Conservation (phyloP, 2,888 invertebrate species). For the Agrochola macilenta region DNA sequence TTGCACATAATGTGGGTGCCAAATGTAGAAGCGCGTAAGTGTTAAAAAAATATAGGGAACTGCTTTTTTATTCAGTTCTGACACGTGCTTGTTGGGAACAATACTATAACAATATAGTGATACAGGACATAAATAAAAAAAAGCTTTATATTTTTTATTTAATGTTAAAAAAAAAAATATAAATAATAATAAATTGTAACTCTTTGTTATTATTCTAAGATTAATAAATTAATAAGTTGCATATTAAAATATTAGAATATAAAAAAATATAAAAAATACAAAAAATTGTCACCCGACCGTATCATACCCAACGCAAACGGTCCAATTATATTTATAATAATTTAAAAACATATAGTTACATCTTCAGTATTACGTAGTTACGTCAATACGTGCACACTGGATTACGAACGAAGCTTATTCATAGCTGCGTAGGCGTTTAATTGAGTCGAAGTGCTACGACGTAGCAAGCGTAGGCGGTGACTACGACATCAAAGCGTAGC, state of each 20-base stretch:
- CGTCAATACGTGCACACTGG: background rate
- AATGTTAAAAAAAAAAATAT: no score
- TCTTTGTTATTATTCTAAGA: no score
- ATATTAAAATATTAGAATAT: background rate
- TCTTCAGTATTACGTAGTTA: background rate
- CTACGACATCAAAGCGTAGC: constrained; percentile 36
- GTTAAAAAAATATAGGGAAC: background rate
- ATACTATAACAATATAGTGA: no score
- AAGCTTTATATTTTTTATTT: background rate
- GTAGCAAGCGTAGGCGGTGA: constrained; percentile 51
- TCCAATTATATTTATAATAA: constrained; percentile 2
- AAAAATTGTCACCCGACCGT: background rate
- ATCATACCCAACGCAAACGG: no score
- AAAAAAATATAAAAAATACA: background rate
- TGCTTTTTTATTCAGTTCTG: background rate
- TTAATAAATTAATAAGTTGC: no score
- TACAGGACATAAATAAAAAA: background rate
- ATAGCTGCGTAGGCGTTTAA: constrained; percentile 41
- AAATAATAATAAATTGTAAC: no score
- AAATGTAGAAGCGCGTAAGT: background rate
- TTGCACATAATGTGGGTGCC: background rate
- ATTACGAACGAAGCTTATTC: background rate
- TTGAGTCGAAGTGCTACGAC: constrained; percentile 46
- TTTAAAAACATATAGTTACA: background rate
- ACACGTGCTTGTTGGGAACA: no score